Percentiles rank a stretch among this genome's conserved stretches.
phyloP scores from a whole-genome alignment of 1,140 invertebrate species.

The Monomorium pharaonis region DNA sequence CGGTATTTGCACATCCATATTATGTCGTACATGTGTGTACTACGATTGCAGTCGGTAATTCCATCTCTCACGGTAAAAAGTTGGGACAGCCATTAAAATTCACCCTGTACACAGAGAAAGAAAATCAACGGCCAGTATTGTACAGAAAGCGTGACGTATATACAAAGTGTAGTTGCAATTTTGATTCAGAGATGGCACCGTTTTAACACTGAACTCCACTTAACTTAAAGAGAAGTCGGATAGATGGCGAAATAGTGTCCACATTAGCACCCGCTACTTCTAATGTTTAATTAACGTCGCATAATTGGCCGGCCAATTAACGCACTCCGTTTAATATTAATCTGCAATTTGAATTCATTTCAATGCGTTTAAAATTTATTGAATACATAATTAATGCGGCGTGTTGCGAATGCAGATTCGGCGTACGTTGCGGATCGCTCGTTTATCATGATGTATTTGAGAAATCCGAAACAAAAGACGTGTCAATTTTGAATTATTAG shows the following conservation, averaged over 20 bases:
- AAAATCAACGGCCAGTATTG: too few species aligned
- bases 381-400: conserved; percentile 81
- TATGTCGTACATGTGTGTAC: too few species aligned
- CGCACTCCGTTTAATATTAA: conserved; percentile 82
- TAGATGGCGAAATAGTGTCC: conserved; percentile 61
- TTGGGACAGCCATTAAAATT: too few species aligned
- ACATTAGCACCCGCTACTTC: conserved; percentile 43
- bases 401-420: conserved; percentile 74
- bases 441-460: conserved; percentile 8
- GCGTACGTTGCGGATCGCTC: conserved; percentile 3
- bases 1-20: too few species aligned
- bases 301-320: conserved; percentile 83
- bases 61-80: too few species aligned
- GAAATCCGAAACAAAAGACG: not conserved
- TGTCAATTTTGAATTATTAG: not conserved
- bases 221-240: not conserved
- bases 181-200: conserved; percentile 2
- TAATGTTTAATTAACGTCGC: conserved; percentile 83
- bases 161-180: not conserved
- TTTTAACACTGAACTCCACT: not conserved
- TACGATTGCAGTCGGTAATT: too few species aligned
- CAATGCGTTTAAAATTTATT: conserved; percentile 83
- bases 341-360: conserved; percentile 84
- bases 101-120: too few species aligned
- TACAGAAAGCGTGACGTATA: not conserved